A percentile compares a stretch with the other conserved stretches of the same genome.
Evolutionary conservation across 2,888 invertebrate species (phyloP).

Genomic region (Listrodromus nycthemerus): DNA sequence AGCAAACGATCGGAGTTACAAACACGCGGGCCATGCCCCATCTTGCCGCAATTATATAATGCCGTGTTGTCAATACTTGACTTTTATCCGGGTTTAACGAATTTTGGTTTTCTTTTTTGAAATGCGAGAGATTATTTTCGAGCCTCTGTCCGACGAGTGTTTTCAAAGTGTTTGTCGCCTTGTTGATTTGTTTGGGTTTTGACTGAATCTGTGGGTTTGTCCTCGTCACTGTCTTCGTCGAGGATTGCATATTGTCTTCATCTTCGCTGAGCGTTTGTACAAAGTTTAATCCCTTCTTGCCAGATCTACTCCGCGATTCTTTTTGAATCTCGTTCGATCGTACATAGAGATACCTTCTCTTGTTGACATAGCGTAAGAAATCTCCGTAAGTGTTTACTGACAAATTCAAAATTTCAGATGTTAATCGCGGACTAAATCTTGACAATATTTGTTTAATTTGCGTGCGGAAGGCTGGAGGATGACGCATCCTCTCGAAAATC

Average conservation of each 20-base stretch:
- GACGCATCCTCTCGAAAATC: conserved; percentile 50
- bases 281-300: background rate
- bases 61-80: no score
- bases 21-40: no score
- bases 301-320: background rate
- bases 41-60: no score
- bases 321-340: background rate
- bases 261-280: background rate
- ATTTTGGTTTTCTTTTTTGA: background rate
- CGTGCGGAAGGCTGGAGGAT: conserved; percentile 42
- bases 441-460: conserved; percentile 47
- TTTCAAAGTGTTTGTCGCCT: background rate
- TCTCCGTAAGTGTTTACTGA: background rate
- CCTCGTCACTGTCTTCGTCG: background rate
- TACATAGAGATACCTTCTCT: background rate
- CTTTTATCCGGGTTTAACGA: no score
- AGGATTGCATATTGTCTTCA: background rate
- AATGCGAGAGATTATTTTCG: background rate
- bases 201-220: background rate
- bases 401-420: conserved; percentile 28
- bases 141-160: background rate
- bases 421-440: conserved; percentile 49
- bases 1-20: no score
- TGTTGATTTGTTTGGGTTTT: background rate
- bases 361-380: background rate